A percentile compares a stretch with the other conserved stretches of the same genome.
phyloP scores from a whole-genome alignment of 30 jellyfish, hydroid and myxozoan genomes.

The Chrysaora quinquecirrha region DNA sequence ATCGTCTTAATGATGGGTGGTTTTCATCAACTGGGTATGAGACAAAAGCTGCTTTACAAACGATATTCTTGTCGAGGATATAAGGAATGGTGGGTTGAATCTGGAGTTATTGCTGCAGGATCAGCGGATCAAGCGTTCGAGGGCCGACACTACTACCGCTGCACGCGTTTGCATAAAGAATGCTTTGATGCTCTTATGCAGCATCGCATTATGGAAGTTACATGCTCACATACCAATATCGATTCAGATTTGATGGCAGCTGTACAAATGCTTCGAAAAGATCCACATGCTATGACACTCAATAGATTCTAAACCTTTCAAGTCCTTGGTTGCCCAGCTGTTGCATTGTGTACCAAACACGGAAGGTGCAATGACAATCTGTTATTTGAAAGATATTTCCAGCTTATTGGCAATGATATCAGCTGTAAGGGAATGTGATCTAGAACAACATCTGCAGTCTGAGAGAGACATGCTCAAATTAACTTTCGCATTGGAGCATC shows the following conservation, averaged over 20 bases:
- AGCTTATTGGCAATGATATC: constrained; percentile 39
- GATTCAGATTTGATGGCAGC: not conserved
- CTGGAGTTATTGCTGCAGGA: too few species aligned
- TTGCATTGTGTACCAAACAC: not conserved
- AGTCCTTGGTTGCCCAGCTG: too few species aligned
- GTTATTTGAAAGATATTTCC: constrained; percentile 52
- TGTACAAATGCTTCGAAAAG: not conserved
- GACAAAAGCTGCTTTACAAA: too few species aligned
- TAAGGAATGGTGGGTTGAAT: too few species aligned
- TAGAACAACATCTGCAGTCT: constrained; percentile 39
- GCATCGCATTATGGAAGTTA: not conserved
- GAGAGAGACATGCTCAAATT: constrained; percentile 22
- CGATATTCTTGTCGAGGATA: too few species aligned
- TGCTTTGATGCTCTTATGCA: too few species aligned
- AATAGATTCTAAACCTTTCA: not conserved
- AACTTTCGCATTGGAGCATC: constrained; percentile 42
- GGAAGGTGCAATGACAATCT: constrained; percentile 28
- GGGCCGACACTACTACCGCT: too few species aligned
- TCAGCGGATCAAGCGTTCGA: too few species aligned
- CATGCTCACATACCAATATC: not conserved
- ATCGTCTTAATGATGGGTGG: too few species aligned
- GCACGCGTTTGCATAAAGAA: too few species aligned
- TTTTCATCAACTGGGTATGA: too few species aligned
- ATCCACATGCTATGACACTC: not conserved
- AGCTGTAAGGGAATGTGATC: constrained; percentile 37